A percentile compares a stretch with the other conserved stretches of the same genome.
Conservation (phyloP, 2,797 vertebrate genomes). For the Aeoliscus strigatus region DNA sequence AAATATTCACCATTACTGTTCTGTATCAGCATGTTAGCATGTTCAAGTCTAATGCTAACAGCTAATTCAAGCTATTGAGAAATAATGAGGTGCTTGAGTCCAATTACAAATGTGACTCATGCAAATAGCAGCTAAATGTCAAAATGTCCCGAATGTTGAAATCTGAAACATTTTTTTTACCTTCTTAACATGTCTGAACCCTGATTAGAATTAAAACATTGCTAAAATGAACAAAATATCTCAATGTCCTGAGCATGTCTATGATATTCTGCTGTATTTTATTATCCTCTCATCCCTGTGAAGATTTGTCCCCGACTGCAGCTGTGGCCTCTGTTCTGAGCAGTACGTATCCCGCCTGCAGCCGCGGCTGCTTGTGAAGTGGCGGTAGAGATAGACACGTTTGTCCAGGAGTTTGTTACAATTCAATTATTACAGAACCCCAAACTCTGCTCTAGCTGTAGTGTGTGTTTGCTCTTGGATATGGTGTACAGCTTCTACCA, state of each 20-base stretch:
- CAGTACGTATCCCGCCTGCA: constrained; percentile 57
- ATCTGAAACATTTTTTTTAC: no score
- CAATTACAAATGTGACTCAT: no score
- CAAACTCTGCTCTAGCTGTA: constrained; percentile 1
- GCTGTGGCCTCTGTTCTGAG: constrained; percentile 61
- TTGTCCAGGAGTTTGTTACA: constrained; percentile 11
- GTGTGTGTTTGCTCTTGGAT: constrained; percentile 7
- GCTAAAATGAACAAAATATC: no score
- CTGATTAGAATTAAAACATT: not conserved
- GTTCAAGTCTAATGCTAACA: no score
- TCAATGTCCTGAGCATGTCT: no score
- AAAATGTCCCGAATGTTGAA: not conserved
- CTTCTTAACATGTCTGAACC: not conserved
- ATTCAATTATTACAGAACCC: constrained; percentile 5
- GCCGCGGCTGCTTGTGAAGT: constrained; percentile 21
- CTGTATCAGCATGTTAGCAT: no score
- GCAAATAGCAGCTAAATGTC: no score
- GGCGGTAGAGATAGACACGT: constrained; percentile 24
- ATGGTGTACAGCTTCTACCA: constrained; percentile 1
- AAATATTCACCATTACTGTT: no score
- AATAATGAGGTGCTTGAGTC: no score
- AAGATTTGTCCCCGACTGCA: constrained; percentile 63
- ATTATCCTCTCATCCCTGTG: constrained; percentile 50
- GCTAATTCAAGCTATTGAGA: no score
- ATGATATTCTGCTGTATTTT: constrained; percentile 59